Conservation (phyloP, 2,797 vertebrate genomes). For the Falco novaeseelandiae region DNA sequence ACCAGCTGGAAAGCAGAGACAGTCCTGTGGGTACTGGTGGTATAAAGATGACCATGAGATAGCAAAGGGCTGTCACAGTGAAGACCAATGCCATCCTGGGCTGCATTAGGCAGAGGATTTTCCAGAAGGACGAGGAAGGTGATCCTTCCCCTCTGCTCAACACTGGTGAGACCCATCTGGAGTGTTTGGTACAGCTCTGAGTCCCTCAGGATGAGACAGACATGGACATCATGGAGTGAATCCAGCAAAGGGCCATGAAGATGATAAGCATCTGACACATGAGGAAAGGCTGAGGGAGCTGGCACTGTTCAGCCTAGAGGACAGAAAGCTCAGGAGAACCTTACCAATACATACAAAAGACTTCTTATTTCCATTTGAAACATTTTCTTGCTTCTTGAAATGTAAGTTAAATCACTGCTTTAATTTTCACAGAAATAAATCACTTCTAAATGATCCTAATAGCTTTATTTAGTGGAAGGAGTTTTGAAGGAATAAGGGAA, state of each 20-base stretch:
- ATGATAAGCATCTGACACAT: neutral
- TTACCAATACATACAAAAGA: neutral
- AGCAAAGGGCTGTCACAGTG: neutral
- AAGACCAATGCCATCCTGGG: neutral
- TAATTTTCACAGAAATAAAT: neutral
- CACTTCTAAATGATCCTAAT: neutral
- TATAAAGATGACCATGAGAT: neutral
- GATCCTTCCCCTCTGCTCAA: neutral
- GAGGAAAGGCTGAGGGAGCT: neutral
- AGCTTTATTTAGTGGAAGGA: neutral
- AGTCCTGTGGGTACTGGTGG: neutral
- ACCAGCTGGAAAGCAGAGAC: neutral
- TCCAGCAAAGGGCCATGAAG: neutral
- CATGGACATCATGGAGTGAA: neutral
- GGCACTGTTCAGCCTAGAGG: neutral
- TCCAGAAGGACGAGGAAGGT: neutral
- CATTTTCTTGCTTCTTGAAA: neutral
- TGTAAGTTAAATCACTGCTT: neutral
- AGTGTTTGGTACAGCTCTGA: neutral
- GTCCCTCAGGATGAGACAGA: neutral
- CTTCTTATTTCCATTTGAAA: neutral
- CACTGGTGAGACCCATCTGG: neutral
- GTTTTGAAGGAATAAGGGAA: neutral
- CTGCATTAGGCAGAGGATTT: neutral
- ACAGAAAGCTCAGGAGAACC: neutral